Evolutionary conservation across 2,888 invertebrate species (phyloP).

Genomic region (Drosophila pseudotakahashii): DNA sequence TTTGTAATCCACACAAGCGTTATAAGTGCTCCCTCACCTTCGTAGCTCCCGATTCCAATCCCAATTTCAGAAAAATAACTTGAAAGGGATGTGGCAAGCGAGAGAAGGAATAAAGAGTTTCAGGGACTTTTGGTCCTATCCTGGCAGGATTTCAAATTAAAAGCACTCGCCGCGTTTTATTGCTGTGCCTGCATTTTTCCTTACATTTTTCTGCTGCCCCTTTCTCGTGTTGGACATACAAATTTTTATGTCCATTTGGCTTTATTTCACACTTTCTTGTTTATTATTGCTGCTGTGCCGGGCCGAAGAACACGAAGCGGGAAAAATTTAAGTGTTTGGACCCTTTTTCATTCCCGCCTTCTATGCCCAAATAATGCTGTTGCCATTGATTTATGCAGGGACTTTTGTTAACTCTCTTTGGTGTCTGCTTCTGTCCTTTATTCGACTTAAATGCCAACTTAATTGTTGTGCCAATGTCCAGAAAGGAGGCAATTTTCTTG

Average conservation of each 20-base stretch:
- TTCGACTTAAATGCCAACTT: constrained; percentile 71
- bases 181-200: constrained; percentile 70
- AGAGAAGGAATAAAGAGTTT: constrained; percentile 15
- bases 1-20: constrained; percentile 79
- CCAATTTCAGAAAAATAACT: constrained; percentile 44
- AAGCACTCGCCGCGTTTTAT: constrained; percentile 76
- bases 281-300: constrained; percentile 68
- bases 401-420: constrained; percentile 42
- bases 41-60: constrained; percentile 8
- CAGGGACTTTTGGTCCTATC: constrained; percentile 23
- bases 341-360: constrained; percentile 58
- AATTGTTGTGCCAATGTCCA: constrained; percentile 70
- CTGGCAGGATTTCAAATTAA: constrained; percentile 75
- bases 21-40: constrained; percentile 63
- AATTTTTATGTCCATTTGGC: constrained; percentile 76
- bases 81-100: constrained; percentile 36
- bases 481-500: constrained; percentile 65
- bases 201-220: constrained; percentile 11
- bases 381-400: constrained; percentile 77
- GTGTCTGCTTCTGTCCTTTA: constrained; percentile 46
- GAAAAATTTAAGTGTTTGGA: constrained; percentile 72
- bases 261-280: constrained; percentile 79
- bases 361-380: constrained; percentile 70
- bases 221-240: constrained; percentile 53
- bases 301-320: constrained; percentile 34